Base-by-base conservation (phyloP, 2,888 invertebrate genomes). In the Sphaeridia pumilis region DNA sequence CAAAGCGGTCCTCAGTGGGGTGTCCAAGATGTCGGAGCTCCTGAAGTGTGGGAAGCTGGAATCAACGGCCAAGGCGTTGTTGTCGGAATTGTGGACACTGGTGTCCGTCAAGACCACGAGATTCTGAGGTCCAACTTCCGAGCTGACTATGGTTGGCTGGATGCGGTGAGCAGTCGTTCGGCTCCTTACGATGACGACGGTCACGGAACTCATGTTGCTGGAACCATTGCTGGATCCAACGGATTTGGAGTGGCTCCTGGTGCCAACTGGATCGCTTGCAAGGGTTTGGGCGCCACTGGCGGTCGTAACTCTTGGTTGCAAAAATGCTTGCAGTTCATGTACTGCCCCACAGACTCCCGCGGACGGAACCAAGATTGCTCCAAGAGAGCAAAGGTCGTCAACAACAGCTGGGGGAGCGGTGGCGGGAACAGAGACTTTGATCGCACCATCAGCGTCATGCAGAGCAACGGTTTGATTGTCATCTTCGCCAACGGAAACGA, bases 201-300 rank as follows among this genome's bases (percentile, higher is more conserved):
- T 10, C 47, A 47, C 24, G 47, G 47, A 31, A 47, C 35, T 4
- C 47, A 47, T 17, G 17, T 20, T n/a, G 22, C 47, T 4, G 47
- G 47, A 31, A 47, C 35, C 31, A 47, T 47, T 21, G 14, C 35
- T 17, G 47, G 47, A 17, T 10, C 3, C 31, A 36, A 22, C 20
- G 47, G 47, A 2, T n/a, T 24, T 35, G 47, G 47, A 4, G 47
- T 47, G 24, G 47, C 47, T 12, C 47, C 47, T 2, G 5, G 7
- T 36, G 51, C 51, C 4, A 35, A 45, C 20, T 51, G 45, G 45
- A 45, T 46, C 25, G 28, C 34, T 3, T 51, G 51, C 46, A 51
- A 46, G 25, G 51, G 43, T 17, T 27, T 49, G 42, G 7, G 31
- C 14, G 12, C 25, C n/a, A 46, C 17, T 20, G 46, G 46, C 26